Base-by-base conservation (phyloP, 1,140 invertebrate species). In the Conopomorpha cramerella region DNA sequence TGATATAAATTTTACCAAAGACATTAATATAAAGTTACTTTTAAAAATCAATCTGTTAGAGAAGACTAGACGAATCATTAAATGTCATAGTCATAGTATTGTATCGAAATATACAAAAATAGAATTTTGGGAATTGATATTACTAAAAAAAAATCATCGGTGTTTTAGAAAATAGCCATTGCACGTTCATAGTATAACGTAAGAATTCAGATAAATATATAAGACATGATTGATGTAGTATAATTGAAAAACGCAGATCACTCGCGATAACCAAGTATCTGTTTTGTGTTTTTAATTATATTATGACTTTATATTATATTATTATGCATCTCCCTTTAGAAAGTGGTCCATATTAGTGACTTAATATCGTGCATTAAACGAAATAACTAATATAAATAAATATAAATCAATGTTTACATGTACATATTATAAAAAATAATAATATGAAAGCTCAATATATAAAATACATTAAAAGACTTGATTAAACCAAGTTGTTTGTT, bases 311-410 rank as follows among this genome's bases (percentile, higher is more conserved):
- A 16, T 28, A 8, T 26, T 27, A 25, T 16, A 27, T 18, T 11
- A 23, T 16, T 26, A 23, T 23, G 12, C 16, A 32, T 11, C 4
- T 30, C 49, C 55, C 54, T 41, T 62, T 74, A 72, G 70, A 64
- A 59, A 50, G 67, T 63, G 71, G 71, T 72, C 71, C 71, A 76
- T 59, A 55, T 57, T 76, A 65, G 56, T 65, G 58, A 62, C 55
- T 62, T 62, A 76, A 63, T 66, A 62, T 59, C 53, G 67, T 71
- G 67, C 61, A 72, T 72, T 76, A 76, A 74, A 72, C 44, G 19
- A 23, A 23, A 23, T 54, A 35, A 46, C 57, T 59, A 54, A 60
- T 59, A 63, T 59, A 51, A 52, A 51, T 42, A 48, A 54, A 39
- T 32, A 38, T 46, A 53, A 59, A 56, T 44, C 32, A 36, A 44